Evolutionary conservation across 2,113 vertebrate species (phyloP).

Genomic region (Sturnus vulgaris): DNA sequence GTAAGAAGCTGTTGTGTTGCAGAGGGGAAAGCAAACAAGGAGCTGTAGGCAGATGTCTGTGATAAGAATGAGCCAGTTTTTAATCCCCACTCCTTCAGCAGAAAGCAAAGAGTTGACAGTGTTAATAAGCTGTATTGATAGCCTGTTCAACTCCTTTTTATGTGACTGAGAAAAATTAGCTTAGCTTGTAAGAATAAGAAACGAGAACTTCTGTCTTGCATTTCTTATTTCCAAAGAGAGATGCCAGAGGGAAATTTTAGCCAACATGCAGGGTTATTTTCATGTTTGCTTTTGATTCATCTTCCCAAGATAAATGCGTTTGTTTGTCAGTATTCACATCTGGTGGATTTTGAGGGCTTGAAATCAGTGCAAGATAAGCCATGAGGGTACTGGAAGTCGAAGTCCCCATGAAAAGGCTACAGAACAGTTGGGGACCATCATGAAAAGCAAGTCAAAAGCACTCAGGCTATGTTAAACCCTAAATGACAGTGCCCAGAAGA

Average conservation of each 20-base stretch:
- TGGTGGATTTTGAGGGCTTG: not conserved
- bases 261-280: not conserved
- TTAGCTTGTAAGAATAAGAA: not conserved
- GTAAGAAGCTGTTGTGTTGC: not conserved
- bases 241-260: not conserved
- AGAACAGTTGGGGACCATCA: not conserved
- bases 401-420: not conserved
- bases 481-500: not conserved
- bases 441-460: not conserved
- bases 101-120: not conserved
- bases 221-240: not conserved
- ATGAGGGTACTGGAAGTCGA: not conserved
- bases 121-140: not conserved
- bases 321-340: not conserved
- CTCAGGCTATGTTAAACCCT: accelerated
- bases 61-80: not conserved
- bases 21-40: not conserved
- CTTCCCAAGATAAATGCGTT: not conserved
- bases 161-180: not conserved
- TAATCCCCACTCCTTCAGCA: not conserved
- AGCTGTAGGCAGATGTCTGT: not conserved
- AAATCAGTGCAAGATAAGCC: not conserved
- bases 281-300: not conserved
- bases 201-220: not conserved
- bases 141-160: not conserved